Percentiles rank a stretch among this genome's conserved stretches.
Conservation (phyloP, 2,888 invertebrate genomes). For the Hydriomena furcata region DNA sequence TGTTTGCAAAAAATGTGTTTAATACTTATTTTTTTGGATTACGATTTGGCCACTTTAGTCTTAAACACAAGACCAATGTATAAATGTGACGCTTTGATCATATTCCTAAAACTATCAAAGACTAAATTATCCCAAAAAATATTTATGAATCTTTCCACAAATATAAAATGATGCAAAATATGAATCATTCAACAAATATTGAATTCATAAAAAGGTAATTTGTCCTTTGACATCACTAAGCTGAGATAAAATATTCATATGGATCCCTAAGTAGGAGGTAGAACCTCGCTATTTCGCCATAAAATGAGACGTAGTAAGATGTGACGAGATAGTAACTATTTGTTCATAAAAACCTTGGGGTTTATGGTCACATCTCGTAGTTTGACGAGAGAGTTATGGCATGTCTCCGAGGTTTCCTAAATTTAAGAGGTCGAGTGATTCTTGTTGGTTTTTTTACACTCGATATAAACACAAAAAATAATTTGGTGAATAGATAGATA, state of each 20-base stretch:
- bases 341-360: slow-evolving; percentile 2
- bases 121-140: not conserved
- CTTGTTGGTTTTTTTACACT: too few species aligned
- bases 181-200: not conserved
- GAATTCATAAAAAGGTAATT: slow-evolving; percentile 2
- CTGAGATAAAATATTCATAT: slow-evolving; percentile 9
- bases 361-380: not conserved
- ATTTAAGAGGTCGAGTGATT: slow-evolving; percentile 12
- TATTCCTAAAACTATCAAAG: not conserved
- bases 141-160: slow-evolving; percentile 1
- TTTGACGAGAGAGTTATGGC: slow-evolving; percentile 8
- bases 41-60: too few species aligned
- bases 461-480: too few species aligned
- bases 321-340: not conserved
- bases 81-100: not conserved
- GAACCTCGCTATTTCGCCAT: not conserved
- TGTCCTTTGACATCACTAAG: not conserved
- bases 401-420: slow-evolving; percentile 2
- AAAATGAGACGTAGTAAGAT: not conserved
- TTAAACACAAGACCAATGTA: too few species aligned
- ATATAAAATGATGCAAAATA: too few species aligned
- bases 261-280: not conserved
- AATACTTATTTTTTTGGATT: too few species aligned
- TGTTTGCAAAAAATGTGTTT: too few species aligned
- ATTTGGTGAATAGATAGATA: too few species aligned